Percentiles rank a stretch among this genome's conserved stretches.
phyloP scores from a whole-genome alignment of 2,113 vertebrate species.

The Aramus guarauna region DNA sequence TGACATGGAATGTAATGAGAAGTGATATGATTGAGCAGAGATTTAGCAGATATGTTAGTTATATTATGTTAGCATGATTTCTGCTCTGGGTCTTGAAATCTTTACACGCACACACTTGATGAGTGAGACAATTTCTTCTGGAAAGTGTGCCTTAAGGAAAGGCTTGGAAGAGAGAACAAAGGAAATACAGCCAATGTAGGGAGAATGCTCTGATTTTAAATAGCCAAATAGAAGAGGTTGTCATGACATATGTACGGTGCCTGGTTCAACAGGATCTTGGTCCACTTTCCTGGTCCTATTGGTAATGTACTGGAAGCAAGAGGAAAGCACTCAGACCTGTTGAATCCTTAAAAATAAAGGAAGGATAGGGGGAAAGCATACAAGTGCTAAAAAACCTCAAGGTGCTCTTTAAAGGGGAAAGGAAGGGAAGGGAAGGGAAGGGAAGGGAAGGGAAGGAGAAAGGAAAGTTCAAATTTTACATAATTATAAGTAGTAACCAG shows the following conservation, averaged over 20 bases:
- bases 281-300: background rate
- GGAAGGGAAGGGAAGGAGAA: no score
- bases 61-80: background rate
- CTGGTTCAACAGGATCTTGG: background rate
- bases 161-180: background rate
- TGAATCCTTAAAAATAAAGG: background rate
- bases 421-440: no score
- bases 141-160: background rate
- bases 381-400: background rate
- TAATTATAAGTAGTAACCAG: background rate
- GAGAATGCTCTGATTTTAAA: background rate
- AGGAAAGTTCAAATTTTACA: background rate
- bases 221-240: background rate
- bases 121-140: background rate
- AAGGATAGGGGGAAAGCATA: background rate
- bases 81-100: background rate
- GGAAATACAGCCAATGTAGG: background rate
- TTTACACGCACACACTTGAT: background rate
- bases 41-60: conserved; percentile 10
- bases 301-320: background rate
- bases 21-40: conserved; percentile 28
- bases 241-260: background rate
- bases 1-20: conserved; percentile 31
- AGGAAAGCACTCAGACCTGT: background rate
- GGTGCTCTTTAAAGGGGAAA: background rate